Percentiles rank a stretch among this genome's conserved stretches.
Conservation (phyloP, 2,797 vertebrate genomes). For the Apogon talboti region DNA sequence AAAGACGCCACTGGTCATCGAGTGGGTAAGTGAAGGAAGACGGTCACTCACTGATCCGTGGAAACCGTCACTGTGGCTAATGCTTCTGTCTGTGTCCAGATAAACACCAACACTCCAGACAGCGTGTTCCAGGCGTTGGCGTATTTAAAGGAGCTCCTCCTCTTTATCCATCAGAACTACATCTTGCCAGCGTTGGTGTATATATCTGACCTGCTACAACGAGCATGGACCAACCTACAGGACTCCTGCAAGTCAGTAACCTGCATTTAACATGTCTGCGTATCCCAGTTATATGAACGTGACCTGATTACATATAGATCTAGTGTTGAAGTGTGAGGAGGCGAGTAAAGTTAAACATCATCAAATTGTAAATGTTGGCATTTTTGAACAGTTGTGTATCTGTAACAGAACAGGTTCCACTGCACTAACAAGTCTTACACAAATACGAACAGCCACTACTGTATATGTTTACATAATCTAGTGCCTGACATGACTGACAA, state of each 20-base stretch:
- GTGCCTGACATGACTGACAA: too few species aligned
- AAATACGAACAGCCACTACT: too few species aligned
- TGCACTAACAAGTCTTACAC: too few species aligned
- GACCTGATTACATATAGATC: too few species aligned
- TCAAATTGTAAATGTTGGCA: too few species aligned
- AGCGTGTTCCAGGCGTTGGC: slow-evolving; percentile 81
- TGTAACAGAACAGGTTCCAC: too few species aligned
- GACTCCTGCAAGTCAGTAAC: slow-evolving; percentile 91
- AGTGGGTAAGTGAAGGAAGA: slow-evolving; percentile 85
- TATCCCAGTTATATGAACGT: too few species aligned
- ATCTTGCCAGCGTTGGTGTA: slow-evolving; percentile 84
- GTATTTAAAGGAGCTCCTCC: slow-evolving; percentile 86
- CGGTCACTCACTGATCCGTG: not conserved
- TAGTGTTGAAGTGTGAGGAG: too few species aligned
- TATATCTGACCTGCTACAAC: slow-evolving; percentile 72
- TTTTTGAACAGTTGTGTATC: too few species aligned
- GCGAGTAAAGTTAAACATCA: too few species aligned
- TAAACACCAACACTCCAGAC: slow-evolving; percentile 86
- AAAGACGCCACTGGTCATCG: slow-evolving; percentile 78
- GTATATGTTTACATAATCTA: too few species aligned
- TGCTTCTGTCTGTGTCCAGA: slow-evolving; percentile 56
- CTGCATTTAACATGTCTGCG: too few species aligned
- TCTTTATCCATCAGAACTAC: slow-evolving; percentile 85
- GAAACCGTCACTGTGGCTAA: not conserved
- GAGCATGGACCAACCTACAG: slow-evolving; percentile 85